Conservation (phyloP, 2,888 invertebrate genomes). For the Campoletis raptor region DNA sequence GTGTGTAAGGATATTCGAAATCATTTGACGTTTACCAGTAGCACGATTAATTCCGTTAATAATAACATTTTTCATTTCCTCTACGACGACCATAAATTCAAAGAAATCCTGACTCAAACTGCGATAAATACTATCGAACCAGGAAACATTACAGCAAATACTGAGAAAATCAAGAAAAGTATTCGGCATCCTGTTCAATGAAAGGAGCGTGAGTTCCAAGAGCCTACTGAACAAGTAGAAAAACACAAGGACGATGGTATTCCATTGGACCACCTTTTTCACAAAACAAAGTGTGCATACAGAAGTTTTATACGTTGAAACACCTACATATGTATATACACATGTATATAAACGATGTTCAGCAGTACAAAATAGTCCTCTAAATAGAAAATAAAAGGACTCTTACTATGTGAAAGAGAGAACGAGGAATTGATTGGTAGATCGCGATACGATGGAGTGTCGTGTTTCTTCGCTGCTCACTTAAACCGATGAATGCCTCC, state of each 20-base stretch:
- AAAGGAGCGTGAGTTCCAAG: slow-evolving; percentile 5
- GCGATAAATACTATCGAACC: neutral
- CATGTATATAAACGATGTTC: neutral
- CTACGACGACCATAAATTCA: no score
- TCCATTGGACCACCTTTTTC: slow-evolving; percentile 18
- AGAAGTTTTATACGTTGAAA: neutral
- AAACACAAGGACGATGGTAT: slow-evolving; percentile 3
- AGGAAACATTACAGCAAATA: neutral
- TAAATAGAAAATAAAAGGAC: slow-evolving; percentile 70
- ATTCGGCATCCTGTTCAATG: neutral
- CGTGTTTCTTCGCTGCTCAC: slow-evolving; percentile 84
- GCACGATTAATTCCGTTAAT: no score
- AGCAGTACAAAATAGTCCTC: slow-evolving; percentile 65
- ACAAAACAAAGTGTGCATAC: neutral
- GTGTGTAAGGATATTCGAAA: neutral
- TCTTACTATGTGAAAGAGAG: slow-evolving; percentile 64
- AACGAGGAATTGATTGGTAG: slow-evolving; percentile 80
- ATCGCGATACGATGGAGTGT: slow-evolving; percentile 81
- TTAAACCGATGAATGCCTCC: slow-evolving; percentile 80
- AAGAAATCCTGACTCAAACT: neutral
- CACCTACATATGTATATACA: neutral
- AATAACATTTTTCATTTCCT: no score
- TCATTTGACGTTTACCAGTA: neutral
- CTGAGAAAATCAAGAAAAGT: neutral
- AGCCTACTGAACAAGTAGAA: neutral